Evolutionary conservation across 2,113 vertebrate species (phyloP), one percentile per base, ranked within the genome.

Genomic region (Dissostichus mawsoni): DNA sequence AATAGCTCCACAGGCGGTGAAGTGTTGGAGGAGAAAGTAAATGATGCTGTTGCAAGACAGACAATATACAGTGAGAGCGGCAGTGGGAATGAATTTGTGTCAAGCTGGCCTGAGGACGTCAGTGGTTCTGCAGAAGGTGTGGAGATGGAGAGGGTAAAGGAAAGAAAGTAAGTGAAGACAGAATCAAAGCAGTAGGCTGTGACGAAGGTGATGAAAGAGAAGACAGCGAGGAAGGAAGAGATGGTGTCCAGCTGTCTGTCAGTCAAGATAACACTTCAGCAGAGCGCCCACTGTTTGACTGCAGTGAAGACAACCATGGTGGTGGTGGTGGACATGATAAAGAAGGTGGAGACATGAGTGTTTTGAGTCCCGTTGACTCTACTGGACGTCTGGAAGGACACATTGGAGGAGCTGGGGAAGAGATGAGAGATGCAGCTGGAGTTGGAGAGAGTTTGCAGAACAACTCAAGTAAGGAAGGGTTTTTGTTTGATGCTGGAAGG

Each of bases 71-170:
- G 41, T 2, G 76, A 73, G 52, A 45, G 18, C 0, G 44, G 63
- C 45, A 85, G 78, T 2, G 87, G 68, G 58, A 18, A 56, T 17
- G 68, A 87, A 53, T 78, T 25, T n/a, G 41, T 36, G 45, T 62
- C n/a, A 7, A 72, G 8, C 29, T 57, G 66, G 69, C 44, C 72
- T 56, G 85, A 84, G 48, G 88, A 81, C 1, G n/a, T 9, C 9
- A 78, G 70, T 61, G 88, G 89, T 17, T 92, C 85, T 59, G 89
- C 82, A 2, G 89, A 84, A 17, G 64, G 76, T 1, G 10, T n/a
- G 67, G 48, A 63, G 53, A 52, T 3, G 57, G 20, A 48, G 53
- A 8, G 11, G 48, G 6, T 67, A 55, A 23, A 16, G 10, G 3
- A 52, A 73, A 67, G 8, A 64, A 29, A 45, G 44, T 45, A 18